Evolutionary conservation across 2,888 invertebrate genomes (phyloP).

Genomic region (Parasteatoda lunata): DNA sequence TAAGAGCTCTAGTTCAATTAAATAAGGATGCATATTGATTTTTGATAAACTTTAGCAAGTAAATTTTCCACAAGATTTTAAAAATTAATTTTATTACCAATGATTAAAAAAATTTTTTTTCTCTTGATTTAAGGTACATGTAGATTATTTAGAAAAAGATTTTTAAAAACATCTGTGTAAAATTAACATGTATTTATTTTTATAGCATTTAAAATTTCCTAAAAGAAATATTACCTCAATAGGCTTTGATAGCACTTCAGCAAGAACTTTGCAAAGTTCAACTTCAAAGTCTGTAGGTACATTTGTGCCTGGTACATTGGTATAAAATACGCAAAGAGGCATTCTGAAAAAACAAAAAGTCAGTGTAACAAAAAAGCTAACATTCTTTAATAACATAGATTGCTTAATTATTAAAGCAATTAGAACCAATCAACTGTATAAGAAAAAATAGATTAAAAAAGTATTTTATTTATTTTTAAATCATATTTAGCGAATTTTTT

Average conservation of each 20-base stretch:
- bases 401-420: not conserved
- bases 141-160: too few species aligned
- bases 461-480: not conserved
- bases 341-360: conserved; percentile 17
- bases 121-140: too few species aligned
- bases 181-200: too few species aligned
- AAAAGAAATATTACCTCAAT: conserved; percentile 44
- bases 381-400: not conserved
- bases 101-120: too few species aligned
- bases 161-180: too few species aligned
- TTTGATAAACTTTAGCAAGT: too few species aligned
- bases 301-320: conserved; percentile 47
- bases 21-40: too few species aligned
- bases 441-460: not conserved
- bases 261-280: conserved; percentile 41
- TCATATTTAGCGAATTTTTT: too few species aligned
- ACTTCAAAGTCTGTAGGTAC: conserved; percentile 46
- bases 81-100: too few species aligned
- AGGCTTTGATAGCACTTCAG: conserved; percentile 59
- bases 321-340: conserved; percentile 62
- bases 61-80: too few species aligned
- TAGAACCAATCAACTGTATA: not conserved
- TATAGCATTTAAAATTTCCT: not conserved
- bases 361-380: not conserved
- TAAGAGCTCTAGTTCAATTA: too few species aligned